Percentiles rank a stretch among this genome's conserved stretches.
Evolutionary conservation across 1,140 invertebrate genomes (phyloP).

Genomic region (Agrilus planipennis): DNA sequence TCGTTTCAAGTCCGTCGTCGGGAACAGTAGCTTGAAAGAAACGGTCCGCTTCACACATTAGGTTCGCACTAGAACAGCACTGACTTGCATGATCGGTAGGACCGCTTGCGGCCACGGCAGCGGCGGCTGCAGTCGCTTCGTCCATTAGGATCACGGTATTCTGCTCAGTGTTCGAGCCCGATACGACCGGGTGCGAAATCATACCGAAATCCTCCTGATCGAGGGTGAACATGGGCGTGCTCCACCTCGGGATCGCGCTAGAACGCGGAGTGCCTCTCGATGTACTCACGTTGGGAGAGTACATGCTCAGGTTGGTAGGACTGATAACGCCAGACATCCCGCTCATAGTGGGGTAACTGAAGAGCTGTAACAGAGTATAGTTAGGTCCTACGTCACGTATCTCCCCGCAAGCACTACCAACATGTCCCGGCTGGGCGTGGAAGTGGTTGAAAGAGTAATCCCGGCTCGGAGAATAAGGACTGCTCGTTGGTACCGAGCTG

Average conservation of each 20-base stretch:
- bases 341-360: slow-evolving; percentile 74
- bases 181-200: slow-evolving; percentile 57
- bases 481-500: slow-evolving; percentile 26
- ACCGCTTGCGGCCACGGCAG: slow-evolving; percentile 16
- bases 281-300: slow-evolving; percentile 66
- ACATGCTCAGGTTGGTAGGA: slow-evolving; percentile 78
- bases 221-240: slow-evolving; percentile 70
- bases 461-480: slow-evolving; percentile 41
- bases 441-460: slow-evolving; percentile 83
- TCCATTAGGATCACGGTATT: slow-evolving; percentile 59
- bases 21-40: slow-evolving; percentile 28
- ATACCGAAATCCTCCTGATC: slow-evolving; percentile 92
- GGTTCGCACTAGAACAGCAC: slow-evolving; percentile 29
- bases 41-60: slow-evolving; percentile 31
- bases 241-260: slow-evolving; percentile 72
- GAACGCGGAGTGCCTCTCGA: slow-evolving; percentile 50
- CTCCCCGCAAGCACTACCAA: slow-evolving; percentile 36
- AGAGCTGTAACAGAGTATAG: slow-evolving; percentile 52
- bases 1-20: slow-evolving; percentile 23
- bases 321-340: slow-evolving; percentile 79
- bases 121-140: slow-evolving; percentile 48
- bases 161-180: slow-evolving; percentile 45
- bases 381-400: slow-evolving; percentile 6
- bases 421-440: slow-evolving; percentile 78
- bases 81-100: slow-evolving; percentile 22